phyloP scores from a whole-genome alignment of 2,888 invertebrate genomes.

The Cylloceria caligata region DNA sequence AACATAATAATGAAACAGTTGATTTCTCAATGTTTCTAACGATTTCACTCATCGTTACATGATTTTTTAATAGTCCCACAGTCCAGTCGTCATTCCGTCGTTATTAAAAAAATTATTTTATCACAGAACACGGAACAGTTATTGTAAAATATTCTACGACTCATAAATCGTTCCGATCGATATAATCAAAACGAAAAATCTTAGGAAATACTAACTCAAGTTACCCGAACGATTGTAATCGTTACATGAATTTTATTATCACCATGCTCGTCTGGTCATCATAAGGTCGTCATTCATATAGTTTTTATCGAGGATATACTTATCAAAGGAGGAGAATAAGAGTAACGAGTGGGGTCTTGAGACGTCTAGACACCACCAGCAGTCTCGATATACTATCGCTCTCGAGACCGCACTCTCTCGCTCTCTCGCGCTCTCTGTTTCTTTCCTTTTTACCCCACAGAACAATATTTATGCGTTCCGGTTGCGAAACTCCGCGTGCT shows the following conservation, averaged over 20 bases:
- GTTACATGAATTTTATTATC: constrained; percentile 12
- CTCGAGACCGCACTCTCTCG: constrained; percentile 25
- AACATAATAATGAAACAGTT: not conserved
- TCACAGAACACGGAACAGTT: not conserved
- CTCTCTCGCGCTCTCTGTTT: constrained; percentile 15
- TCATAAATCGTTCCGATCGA: constrained; percentile 1
- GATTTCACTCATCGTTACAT: not conserved
- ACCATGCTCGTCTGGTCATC: constrained; percentile 21
- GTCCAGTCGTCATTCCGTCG: not conserved
- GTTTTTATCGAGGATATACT: too few relatives aligned
- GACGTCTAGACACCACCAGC: constrained; percentile 66
- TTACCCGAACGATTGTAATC: constrained; percentile 5
- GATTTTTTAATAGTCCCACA: not conserved
- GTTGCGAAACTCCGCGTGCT: not conserved
- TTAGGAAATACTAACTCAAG: not conserved
- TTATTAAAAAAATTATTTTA: not conserved
- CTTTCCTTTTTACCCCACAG: not conserved
- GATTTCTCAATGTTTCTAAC: not conserved
- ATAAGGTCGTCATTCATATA: constrained; percentile 42
- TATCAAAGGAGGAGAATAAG: constrained; percentile 4
- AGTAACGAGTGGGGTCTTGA: constrained; percentile 53
- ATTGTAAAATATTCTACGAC: not conserved
- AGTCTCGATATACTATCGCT: constrained; percentile 52
- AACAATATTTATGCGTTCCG: not conserved
- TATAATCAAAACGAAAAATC: not conserved